Evolutionary conservation across 2,888 invertebrate genomes (phyloP).

Genomic region (Cyrtodaria siliqua): DNA sequence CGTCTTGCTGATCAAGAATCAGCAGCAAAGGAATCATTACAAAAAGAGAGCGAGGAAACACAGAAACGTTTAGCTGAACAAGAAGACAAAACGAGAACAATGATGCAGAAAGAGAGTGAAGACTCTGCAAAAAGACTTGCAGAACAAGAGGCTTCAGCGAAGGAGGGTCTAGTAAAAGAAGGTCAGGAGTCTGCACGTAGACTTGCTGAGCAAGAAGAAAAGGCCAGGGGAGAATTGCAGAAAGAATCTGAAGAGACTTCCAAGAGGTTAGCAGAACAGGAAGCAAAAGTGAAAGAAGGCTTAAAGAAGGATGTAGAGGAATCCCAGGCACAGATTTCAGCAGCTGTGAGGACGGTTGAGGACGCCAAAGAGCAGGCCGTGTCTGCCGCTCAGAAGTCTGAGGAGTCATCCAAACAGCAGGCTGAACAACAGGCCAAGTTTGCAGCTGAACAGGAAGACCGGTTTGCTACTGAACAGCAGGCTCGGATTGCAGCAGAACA

Average conservation of each 20-base stretch:
- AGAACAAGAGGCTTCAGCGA: constrained; percentile 47
- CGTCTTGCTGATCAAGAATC: constrained; percentile 49
- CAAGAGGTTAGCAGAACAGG: constrained; percentile 48
- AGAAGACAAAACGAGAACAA: constrained; percentile 44
- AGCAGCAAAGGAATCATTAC: constrained; percentile 38
- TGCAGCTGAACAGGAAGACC: no score
- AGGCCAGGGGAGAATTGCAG: constrained; percentile 41
- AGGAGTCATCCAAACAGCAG: constrained; percentile 5
- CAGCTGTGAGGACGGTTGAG: constrained; percentile 24
- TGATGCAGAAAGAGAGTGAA: constrained; percentile 43
- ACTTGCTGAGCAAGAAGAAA: constrained; percentile 46
- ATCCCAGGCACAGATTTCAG: constrained; percentile 27
- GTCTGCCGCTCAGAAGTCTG: constrained; percentile 13
- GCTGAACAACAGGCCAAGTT: constrained; percentile 17
- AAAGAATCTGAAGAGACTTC: constrained; percentile 51
- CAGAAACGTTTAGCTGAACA: constrained; percentile 48
- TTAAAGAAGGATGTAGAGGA: constrained; percentile 13
- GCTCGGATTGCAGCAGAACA: no score
- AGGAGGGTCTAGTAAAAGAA: constrained; percentile 33
- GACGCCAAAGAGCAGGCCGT: constrained; percentile 21
- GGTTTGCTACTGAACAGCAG: no score
- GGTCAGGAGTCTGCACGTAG: constrained; percentile 49
- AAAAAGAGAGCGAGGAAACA: constrained; percentile 57
- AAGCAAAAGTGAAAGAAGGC: constrained; percentile 39
- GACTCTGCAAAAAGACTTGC: constrained; percentile 42